These are phyloP conservation scores for Deroptyus accipitrinus DNA, from an alignment of 2,113 vertebrate genomes.

Conservation along the genomic window DNA sequence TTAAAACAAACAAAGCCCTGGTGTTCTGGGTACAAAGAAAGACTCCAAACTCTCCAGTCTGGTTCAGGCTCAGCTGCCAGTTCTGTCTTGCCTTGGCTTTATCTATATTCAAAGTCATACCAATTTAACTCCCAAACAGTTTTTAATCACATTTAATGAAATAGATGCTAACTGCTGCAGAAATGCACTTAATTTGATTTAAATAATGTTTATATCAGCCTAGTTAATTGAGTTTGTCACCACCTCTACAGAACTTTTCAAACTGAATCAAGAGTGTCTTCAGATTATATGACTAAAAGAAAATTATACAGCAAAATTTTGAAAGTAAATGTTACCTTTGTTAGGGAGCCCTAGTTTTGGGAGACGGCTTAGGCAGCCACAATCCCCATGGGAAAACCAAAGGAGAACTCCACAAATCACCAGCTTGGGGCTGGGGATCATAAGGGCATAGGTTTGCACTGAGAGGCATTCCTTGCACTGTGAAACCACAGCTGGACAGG, in stretches of 20 bases:
- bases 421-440: neutral
- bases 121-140: constrained; percentile 42
- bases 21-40: constrained; percentile 44
- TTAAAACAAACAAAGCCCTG: constrained; percentile 64
- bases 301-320: neutral
- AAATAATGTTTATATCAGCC: constrained; percentile 47
- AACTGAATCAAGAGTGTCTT: neutral
- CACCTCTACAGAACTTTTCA: neutral
- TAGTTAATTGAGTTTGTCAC: constrained; percentile 50
- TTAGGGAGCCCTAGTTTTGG: neutral
- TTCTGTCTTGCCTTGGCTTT: constrained; percentile 24
- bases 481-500: neutral
- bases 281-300: neutral
- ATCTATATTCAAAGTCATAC: constrained; percentile 59
- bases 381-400: neutral
- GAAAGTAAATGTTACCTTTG: neutral
- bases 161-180: constrained; percentile 53
- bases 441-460: neutral
- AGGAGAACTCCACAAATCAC: neutral
- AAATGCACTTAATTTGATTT: constrained; percentile 61
- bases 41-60: neutral
- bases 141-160: constrained; percentile 61
- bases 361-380: neutral
- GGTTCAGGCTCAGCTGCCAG: constrained; percentile 36
- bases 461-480: neutral